Base-by-base conservation (phyloP, 2,797 vertebrate species). In the Nasua narica region DNA sequence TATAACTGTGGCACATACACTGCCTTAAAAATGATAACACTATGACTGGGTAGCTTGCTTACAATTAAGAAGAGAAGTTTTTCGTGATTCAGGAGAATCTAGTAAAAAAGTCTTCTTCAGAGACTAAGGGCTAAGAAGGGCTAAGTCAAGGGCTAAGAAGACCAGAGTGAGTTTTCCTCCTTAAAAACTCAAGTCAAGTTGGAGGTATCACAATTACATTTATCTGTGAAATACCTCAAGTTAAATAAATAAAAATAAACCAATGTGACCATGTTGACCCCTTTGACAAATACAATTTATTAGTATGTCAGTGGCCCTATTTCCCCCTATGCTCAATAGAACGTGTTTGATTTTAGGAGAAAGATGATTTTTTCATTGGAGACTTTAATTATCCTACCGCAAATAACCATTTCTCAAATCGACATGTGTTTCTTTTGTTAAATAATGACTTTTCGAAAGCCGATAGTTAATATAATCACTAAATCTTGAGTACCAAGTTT, bases 161-260 rank as follows among this genome's bases (percentile, higher is more conserved):
- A 90, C 23, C 23, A 65, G 21, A 0, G 2, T 37, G 10, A 23
- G 18, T 65, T 54, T 0, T 91, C 16, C 21, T 78, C 18, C 89
- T 65, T 65, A 84, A 35, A 86, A 93, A 82, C 32, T 52, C n/a
- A 92, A 74, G n/a, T 79, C 43, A 85, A 79, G 3, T 74, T 81
- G 3, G 29, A 65, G 43, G 35, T 56, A 78, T 72, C 7, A 82
- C 35, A 60, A 43, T 76, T 32, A 9, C 3, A 87, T 83, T 94
- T 94, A 25, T 65, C 91, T 94, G 62, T 54, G 86, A 79, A 88
- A 25, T 54, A 56, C 15, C 5, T 85, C 48, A 74, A 46, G 37
- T 95, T 93, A 85, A 85, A 94, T 79, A 46, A 96, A 93, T 52
- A 91, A 96, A 95, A 93, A 48, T 9, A 79, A 46, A 27, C 12